phyloP scores from a whole-genome alignment of 37 sponge, comb jelly and placozoan species.

The Chondrilla cf. caribensis region DNA sequence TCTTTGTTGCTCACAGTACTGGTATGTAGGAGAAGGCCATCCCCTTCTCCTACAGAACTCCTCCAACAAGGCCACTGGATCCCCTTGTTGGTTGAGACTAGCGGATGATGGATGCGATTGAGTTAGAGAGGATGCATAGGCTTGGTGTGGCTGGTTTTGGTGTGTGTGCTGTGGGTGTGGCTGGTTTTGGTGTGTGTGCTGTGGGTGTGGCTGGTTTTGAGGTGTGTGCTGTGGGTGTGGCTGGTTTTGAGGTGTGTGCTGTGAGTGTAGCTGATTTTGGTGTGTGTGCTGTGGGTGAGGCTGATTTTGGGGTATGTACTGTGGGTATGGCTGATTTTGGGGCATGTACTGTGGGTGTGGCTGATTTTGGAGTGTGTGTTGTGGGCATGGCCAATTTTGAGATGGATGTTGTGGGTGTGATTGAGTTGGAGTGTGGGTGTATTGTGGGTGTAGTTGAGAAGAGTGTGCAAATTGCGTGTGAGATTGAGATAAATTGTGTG shows the following conservation, averaged over 20 bases:
- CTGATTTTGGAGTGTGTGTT: not conserved
- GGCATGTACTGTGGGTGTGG: not conserved
- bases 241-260: too few relatives aligned
- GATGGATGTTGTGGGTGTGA: not conserved
- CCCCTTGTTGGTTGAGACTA: not conserved
- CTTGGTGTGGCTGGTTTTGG: not conserved
- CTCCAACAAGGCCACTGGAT: not conserved
- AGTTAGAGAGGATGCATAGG: not conserved
- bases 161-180: not conserved
- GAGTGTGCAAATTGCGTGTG: not conserved
- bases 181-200: not conserved
- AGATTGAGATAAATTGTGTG: not conserved
- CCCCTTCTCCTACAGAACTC: constrained; percentile 1
- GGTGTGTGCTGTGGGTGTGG: not conserved
- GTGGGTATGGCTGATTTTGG: not conserved
- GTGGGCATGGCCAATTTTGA: not conserved
- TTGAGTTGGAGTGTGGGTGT: not conserved
- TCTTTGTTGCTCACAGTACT: not conserved
- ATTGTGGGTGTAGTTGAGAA: not conserved
- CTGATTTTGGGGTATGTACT: too few relatives aligned
- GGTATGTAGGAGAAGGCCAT: constrained; percentile 33
- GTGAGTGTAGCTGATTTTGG: not conserved
- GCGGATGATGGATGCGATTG: not conserved
- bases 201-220: not conserved
- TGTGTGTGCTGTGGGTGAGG: not conserved